These are phyloP conservation scores for Melanotaenia nigrans DNA, from an alignment of 2,797 vertebrate genomes.

Conservation along the genomic window DNA sequence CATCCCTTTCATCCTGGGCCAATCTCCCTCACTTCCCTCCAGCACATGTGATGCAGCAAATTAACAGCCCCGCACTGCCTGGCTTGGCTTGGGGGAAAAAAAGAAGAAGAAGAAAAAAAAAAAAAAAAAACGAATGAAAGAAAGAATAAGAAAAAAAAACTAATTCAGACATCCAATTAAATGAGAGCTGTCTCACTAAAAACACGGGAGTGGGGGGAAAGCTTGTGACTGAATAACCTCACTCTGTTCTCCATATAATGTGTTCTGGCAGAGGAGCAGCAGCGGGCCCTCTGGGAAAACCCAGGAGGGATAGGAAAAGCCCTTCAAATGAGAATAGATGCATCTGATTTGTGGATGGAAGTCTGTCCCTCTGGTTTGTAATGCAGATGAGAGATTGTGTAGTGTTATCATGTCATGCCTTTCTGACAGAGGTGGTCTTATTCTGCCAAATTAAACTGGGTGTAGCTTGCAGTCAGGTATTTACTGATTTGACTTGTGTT, in stretches of 20 bases:
- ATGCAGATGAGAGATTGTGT: conserved; percentile 66
- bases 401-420: conserved; percentile 55
- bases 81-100: conserved; percentile 78
- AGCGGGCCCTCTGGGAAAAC: conserved; percentile 70
- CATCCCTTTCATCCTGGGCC: conserved; percentile 76
- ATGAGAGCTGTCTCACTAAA: conserved; percentile 79
- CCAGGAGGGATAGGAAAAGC: conserved; percentile 66
- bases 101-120: conserved; percentile 60
- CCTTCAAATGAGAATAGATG: conserved; percentile 76
- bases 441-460: conserved; percentile 43
- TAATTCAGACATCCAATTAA: conserved; percentile 82
- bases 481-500: conserved; percentile 50
- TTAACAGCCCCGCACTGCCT: conserved; percentile 74
- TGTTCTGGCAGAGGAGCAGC: conserved; percentile 72
- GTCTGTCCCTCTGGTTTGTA: conserved; percentile 62
- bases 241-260: conserved; percentile 76
- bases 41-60: conserved; percentile 79
- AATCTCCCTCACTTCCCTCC: conserved; percentile 72
- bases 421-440: conserved; percentile 36
- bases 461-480: conserved; percentile 38
- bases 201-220: conserved; percentile 68
- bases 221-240: conserved; percentile 76
- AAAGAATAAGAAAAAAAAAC: conserved; percentile 51
- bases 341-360: conserved; percentile 75
- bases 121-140: conserved; percentile 35